These are phyloP conservation scores for Hypocryptadius cinnamomeus DNA, from an alignment of 2,113 vertebrate genomes.

Conservation along the genomic window DNA sequence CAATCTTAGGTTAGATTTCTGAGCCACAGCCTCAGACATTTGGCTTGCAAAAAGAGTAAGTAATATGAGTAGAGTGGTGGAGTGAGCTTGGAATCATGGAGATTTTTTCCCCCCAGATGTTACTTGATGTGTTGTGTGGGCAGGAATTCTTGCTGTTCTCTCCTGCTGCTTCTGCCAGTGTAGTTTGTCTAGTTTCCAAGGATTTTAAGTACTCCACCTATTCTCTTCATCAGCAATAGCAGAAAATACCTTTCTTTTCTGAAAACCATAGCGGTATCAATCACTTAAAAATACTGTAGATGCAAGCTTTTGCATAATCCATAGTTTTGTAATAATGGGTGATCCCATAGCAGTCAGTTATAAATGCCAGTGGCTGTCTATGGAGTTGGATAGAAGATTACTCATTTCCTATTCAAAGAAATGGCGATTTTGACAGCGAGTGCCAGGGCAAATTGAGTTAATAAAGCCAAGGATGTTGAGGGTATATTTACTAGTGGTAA, in stretches of 20 bases:
- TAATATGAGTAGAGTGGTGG: neutral
- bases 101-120: accelerated
- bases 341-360: neutral
- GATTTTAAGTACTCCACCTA: neutral
- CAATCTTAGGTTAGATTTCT: neutral
- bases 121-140: neutral
- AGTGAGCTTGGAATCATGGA: neutral
- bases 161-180: neutral
- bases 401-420: neutral
- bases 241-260: neutral
- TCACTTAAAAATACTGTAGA: neutral
- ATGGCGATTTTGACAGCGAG: neutral
- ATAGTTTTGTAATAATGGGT: neutral
- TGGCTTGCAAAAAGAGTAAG: neutral
- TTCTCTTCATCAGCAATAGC: neutral
- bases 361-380: neutral
- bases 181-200: neutral
- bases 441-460: neutral
- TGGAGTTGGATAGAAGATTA: neutral
- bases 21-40: neutral
- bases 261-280: neutral
- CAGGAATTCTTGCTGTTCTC: neutral
- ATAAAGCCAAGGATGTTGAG: neutral
- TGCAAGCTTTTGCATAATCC: neutral
- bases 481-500: neutral